phyloP scores from a whole-genome alignment of 2,888 invertebrate species.

The Pimpla rufipes region DNA sequence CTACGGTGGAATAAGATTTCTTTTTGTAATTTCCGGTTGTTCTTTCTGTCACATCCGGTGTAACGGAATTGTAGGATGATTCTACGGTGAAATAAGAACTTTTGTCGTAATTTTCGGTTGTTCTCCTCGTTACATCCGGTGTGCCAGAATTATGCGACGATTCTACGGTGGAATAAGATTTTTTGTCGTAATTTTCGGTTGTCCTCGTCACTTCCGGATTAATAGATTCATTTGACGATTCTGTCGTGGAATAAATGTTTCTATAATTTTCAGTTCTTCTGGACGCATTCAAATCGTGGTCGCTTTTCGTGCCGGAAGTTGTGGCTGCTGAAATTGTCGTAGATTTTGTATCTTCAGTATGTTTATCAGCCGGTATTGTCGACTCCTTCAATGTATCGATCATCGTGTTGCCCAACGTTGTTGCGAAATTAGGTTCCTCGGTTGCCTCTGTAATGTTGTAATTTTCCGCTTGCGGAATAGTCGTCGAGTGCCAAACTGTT shows the following conservation, averaged over 20 bases:
- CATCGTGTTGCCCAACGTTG: neutral
- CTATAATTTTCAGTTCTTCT: no score
- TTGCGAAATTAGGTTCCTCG: conserved; percentile 12
- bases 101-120: neutral
- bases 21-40: no score
- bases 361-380: neutral
- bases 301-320: neutral
- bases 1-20: no score
- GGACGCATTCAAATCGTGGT: neutral
- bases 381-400: neutral
- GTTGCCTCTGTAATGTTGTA: neutral
- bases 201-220: neutral
- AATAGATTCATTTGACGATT: no score
- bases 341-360: neutral
- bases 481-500: neutral
- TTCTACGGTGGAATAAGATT: neutral
- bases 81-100: neutral
- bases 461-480: neutral
- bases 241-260: no score
- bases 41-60: neutral
- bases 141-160: conserved; percentile 24
- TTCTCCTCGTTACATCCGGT: neutral
- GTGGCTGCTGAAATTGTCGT: neutral
- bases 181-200: neutral
- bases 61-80: conserved; percentile 17